Conservation (phyloP, 2,797 vertebrate species). For the Epinephelus awoara region DNA sequence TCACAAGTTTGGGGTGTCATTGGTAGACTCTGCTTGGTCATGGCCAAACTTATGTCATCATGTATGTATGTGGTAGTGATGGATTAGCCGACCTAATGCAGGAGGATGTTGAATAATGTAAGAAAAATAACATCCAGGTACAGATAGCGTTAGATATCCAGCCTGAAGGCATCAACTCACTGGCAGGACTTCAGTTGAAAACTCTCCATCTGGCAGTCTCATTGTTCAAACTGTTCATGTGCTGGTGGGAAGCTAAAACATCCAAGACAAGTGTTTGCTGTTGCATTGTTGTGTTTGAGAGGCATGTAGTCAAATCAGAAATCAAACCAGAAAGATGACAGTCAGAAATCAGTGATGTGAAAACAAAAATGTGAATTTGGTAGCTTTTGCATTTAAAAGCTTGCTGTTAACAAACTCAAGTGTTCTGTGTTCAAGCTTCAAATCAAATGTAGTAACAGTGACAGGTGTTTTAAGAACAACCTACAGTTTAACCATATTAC, state of each 20-base stretch:
- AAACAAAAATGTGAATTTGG: neutral
- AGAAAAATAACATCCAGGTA: neutral
- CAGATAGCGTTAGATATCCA: neutral
- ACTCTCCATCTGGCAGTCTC: neutral
- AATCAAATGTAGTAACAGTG: neutral
- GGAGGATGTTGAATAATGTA: neutral
- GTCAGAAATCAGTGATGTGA: neutral
- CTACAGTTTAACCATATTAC: neutral
- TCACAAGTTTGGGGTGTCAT: neutral
- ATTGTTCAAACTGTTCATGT: neutral
- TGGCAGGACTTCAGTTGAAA: neutral
- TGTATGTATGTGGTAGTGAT: neutral
- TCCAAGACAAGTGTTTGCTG: neutral
- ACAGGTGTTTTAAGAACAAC: neutral
- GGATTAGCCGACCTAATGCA: neutral
- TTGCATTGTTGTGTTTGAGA: neutral
- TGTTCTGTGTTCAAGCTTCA: neutral
- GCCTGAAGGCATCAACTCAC: conserved; percentile 11
- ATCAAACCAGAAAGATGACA: neutral
- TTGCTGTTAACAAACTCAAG: neutral
- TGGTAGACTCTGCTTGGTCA: neutral
- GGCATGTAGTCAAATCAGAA: neutral
- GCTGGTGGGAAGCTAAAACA: neutral
- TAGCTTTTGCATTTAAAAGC: neutral
- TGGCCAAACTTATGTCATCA: neutral